Base-by-base conservation (phyloP, 2,888 invertebrate species). In the Leucophenga maculata region DNA sequence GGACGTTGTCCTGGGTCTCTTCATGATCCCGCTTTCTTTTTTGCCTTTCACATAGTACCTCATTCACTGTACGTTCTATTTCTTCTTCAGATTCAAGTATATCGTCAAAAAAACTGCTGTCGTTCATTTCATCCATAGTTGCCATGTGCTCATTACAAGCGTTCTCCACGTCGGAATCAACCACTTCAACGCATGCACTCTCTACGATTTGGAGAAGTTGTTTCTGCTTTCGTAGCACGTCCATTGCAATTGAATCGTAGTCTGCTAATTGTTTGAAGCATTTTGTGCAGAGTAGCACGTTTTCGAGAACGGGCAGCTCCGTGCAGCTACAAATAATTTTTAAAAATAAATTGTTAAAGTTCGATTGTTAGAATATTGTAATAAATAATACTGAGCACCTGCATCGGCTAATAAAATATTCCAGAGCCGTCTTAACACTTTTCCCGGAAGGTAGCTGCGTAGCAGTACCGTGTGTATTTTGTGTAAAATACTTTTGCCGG, bases 91-190 rank as follows among this genome's bases (percentile, higher is more conserved):
- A 74, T 14, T 78, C 69, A 44, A 74, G 39, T 2, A 71, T 64
- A 48, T 77, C 78, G 16, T 74, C 76, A 76, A 78, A 50, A 66
- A 74, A 75, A n/a, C 70, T 59, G 8, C 74, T 69, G 32, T 77
- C 75, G 52, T 69, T 75, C 0, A 79, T 39, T 60, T 79, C 79
- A 0, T 72, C 74, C 73, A 79, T 70, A 2, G 72, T 71, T 0
- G 71, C 69, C 75, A 76, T 75, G 54, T 79, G 75, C 6, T 69
- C 62, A 4, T 72, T 31, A 48, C 75, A 75, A 31, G 78, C 78
- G 14, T 75, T 72, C 57, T 79, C 79, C 13, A 76, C 71, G 22
- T 78, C 78, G 9, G 75, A 75, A 14, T 78, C 22, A 6, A n/a
- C 75, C 26, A 75, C 52, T n/a, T 71, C 72, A 1, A 65, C 72